phyloP scores from a whole-genome alignment of 1,140 invertebrate species.

The Drosophila truncata region DNA sequence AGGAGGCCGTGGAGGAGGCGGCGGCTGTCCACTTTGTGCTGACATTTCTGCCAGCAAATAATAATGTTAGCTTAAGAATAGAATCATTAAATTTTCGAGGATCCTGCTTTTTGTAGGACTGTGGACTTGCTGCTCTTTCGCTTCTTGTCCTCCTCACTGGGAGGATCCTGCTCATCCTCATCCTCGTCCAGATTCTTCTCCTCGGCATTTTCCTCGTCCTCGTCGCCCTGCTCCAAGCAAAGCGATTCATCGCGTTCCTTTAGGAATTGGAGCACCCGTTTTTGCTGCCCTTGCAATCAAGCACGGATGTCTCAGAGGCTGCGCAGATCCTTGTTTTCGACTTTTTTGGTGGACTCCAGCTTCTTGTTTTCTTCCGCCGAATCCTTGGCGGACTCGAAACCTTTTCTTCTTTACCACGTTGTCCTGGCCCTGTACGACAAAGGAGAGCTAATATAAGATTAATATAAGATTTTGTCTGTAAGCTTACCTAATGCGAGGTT shows the following conservation, averaged over 20 bases:
- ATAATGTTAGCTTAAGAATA: too few species aligned
- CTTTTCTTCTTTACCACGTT: slow-evolving; percentile 89
- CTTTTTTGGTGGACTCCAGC: slow-evolving; percentile 87
- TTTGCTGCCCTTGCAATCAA: slow-evolving; percentile 88
- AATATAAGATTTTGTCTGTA: background rate
- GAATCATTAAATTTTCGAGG: too few species aligned
- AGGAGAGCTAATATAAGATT: slow-evolving; percentile 68
- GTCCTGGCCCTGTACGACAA: slow-evolving; percentile 85
- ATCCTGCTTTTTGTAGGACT: too few species aligned
- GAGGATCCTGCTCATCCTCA: slow-evolving; percentile 85
- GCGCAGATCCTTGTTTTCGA: slow-evolving; percentile 88
- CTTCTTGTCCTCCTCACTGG: slow-evolving; percentile 86
- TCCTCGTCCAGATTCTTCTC: slow-evolving; percentile 86
- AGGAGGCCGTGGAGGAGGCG: too few species aligned
- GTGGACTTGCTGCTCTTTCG: slow-evolving; percentile 78
- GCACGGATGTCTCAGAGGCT: slow-evolving; percentile 88
- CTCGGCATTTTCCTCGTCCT: slow-evolving; percentile 75
- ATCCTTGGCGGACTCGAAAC: slow-evolving; percentile 89
- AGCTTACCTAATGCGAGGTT: slow-evolving; percentile 85
- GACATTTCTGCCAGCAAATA: too few species aligned
- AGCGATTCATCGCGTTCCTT: slow-evolving; percentile 86
- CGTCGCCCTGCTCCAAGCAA: slow-evolving; percentile 73
- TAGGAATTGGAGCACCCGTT: slow-evolving; percentile 86
- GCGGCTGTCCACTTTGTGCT: too few species aligned
- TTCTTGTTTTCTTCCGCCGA: slow-evolving; percentile 89